These are phyloP conservation scores for Philaenus spumarius DNA, from an alignment of 1,140 invertebrate genomes.

Conservation along the genomic window DNA sequence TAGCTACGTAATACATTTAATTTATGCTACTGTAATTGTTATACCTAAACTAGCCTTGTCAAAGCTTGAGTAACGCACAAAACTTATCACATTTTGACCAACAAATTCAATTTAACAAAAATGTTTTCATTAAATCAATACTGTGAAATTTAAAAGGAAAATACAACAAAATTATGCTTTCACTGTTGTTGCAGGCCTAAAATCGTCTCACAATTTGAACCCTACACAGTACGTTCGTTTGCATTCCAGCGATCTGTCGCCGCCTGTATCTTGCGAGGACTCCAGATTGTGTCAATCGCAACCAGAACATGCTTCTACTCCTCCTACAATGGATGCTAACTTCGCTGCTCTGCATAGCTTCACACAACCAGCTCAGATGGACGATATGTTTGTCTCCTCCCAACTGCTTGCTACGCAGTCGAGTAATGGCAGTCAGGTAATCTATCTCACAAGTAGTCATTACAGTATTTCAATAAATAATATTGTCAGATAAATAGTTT, in stretches of 20 bases:
- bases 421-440: constrained; percentile 40
- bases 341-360: constrained; percentile 42
- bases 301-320: constrained; percentile 32
- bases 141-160: background rate
- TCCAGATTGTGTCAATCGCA: constrained; percentile 37
- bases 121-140: background rate
- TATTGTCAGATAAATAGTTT: no score
- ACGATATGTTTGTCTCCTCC: constrained; percentile 72
- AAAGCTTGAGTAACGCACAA: no score
- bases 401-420: constrained; percentile 62
- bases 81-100: no score
- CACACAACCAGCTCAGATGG: constrained; percentile 79
- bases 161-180: background rate
- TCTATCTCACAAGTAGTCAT: no score
- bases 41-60: no score
- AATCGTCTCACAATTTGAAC: background rate
- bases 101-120: no score
- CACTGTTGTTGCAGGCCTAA: background rate
- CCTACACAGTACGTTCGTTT: background rate
- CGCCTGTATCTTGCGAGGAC: constrained; percentile 28
- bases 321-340: background rate
- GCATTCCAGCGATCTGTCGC: constrained; percentile 28
- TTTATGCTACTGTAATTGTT: no score
- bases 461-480: no score
- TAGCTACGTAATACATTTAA: no score